Evolutionary conservation across 2,797 vertebrate species (phyloP).

Genomic region (Natrix natrix): DNA sequence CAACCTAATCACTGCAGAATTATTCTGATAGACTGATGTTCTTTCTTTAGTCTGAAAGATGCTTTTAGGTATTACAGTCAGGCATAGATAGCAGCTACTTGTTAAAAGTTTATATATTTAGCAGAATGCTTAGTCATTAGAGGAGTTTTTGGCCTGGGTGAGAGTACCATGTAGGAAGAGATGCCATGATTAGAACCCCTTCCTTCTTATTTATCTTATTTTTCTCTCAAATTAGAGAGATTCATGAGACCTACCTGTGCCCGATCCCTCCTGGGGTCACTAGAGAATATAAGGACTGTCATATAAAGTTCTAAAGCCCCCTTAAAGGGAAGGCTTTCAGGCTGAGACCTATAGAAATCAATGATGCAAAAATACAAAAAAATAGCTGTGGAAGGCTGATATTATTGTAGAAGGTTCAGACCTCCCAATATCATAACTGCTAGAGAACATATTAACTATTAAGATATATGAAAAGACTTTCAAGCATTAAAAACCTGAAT

Average conservation of each 20-base stretch:
- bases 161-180: background rate
- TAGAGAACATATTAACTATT: slow-evolving; percentile 25
- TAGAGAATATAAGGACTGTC: background rate
- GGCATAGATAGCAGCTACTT: background rate
- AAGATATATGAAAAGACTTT: background rate
- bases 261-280: background rate
- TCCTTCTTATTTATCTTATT: background rate
- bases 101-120: background rate
- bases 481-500: background rate
- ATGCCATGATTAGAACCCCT: background rate
- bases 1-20: background rate
- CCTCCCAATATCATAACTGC: background rate
- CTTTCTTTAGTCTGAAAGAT: slow-evolving; percentile 8
- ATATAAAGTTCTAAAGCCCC: background rate
- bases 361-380: background rate
- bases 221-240: background rate
- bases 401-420: slow-evolving; percentile 10
- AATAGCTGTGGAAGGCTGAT: background rate
- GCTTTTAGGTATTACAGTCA: background rate
- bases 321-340: background rate
- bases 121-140: background rate
- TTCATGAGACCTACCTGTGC: background rate
- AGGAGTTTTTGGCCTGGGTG: background rate
- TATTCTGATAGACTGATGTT: background rate
- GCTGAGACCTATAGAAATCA: background rate